These are phyloP conservation scores for Ciona savignyi DNA, from an alignment of 23 tunicate species.

Conservation along the genomic window DNA sequence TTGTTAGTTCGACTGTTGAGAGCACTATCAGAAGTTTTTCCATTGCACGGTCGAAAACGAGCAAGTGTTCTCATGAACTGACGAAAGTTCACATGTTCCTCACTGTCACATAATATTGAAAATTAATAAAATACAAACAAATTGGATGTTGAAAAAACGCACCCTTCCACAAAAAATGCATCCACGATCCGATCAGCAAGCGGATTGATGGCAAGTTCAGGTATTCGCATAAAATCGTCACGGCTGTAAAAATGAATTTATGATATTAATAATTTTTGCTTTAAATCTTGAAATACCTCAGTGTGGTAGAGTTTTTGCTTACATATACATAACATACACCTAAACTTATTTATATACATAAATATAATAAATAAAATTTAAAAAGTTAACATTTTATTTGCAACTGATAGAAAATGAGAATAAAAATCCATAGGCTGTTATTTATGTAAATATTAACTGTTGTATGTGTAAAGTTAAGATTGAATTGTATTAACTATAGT, in stretches of 20 bases:
- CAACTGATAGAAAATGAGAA: no score
- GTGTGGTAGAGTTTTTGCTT: neutral
- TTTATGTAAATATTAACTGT: no score
- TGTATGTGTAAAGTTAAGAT: no score
- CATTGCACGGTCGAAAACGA: conserved; percentile 54
- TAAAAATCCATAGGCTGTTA: no score
- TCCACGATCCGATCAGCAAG: conserved; percentile 85
- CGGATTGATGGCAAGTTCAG: conserved; percentile 93
- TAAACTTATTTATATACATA: no score
- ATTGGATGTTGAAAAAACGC: conserved; percentile 1
- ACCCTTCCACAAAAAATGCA: conserved; percentile 75
- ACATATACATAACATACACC: no score
- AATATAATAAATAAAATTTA: no score
- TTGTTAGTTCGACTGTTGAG: conserved; percentile 62
- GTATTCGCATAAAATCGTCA: conserved; percentile 70
- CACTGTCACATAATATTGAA: neutral
- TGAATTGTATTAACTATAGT: no score
- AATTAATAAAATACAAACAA: neutral
- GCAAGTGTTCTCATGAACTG: conserved; percentile 80
- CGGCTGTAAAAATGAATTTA: conserved; percentile 8
- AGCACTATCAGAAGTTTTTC: conserved; percentile 48
- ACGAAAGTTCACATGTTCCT: conserved; percentile 77
- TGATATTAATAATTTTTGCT: neutral
- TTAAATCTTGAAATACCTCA: neutral
- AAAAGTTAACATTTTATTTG: no score